A percentile compares a stretch with the other conserved stretches of the same genome.
These are phyloP conservation scores for Ladona fulva DNA, from an alignment of 1,140 invertebrate species.

Conservation along the genomic window DNA sequence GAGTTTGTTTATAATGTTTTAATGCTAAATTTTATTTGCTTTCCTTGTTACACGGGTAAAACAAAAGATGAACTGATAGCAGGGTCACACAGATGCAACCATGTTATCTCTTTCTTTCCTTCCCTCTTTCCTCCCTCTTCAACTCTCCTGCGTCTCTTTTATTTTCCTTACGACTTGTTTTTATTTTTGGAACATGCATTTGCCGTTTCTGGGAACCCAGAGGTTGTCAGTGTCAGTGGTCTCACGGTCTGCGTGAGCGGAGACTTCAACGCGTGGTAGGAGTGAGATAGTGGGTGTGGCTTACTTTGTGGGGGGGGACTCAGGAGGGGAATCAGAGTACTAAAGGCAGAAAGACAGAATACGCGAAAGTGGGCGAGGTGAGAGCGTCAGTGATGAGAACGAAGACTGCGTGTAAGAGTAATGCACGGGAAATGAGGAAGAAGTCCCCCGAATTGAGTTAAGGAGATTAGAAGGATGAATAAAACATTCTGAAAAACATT, in stretches of 20 bases:
- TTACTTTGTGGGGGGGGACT: neutral
- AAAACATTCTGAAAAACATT: too few species aligned
- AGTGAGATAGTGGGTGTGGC: neutral
- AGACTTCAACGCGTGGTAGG: conserved; percentile 7
- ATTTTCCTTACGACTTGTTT: neutral
- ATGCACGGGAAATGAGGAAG: neutral
- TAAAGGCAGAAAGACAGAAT: neutral
- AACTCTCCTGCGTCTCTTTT: neutral
- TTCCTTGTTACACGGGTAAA: too few species aligned
- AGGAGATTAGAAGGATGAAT: neutral
- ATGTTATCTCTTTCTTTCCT: neutral
- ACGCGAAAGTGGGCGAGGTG: neutral
- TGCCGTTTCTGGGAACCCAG: conserved; percentile 1
- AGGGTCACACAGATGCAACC: neutral
- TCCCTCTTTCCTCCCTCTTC: neutral
- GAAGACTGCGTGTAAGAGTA: neutral
- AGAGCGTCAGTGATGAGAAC: neutral
- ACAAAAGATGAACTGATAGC: too few species aligned
- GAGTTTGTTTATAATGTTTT: too few species aligned
- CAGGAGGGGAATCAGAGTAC: neutral
- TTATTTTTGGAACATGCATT: conserved; percentile 2
- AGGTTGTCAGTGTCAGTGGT: neutral
- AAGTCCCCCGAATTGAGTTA: neutral
- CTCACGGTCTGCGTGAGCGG: neutral
- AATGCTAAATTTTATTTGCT: too few species aligned